These are phyloP conservation scores for Geodia barretti DNA, from an alignment of 37 sponge, comb jelly and placozoan species.

Conservation along the genomic window DNA sequence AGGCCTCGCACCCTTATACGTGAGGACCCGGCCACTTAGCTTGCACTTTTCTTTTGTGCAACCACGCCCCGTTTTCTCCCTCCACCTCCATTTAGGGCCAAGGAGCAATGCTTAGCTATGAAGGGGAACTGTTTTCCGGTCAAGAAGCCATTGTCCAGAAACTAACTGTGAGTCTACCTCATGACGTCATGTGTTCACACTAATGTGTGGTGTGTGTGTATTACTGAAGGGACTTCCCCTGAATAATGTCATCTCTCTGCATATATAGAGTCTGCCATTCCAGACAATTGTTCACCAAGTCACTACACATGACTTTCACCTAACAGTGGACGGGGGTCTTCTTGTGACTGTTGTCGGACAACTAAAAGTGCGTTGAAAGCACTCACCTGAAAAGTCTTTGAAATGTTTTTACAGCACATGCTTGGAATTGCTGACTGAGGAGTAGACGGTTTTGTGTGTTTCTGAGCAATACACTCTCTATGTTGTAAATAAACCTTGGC, in stretches of 20 bases:
- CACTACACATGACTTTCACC: constrained; percentile 57
- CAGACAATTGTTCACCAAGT: constrained; percentile 61
- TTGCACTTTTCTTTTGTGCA: neutral
- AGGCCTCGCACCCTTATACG: constrained; percentile 61
- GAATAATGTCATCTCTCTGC: too few relatives aligned
- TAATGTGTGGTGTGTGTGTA: neutral
- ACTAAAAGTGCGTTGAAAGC: constrained; percentile 86
- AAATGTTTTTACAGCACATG: too few relatives aligned
- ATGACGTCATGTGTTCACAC: too few relatives aligned
- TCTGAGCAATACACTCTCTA: too few relatives aligned
- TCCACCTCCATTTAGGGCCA: constrained; percentile 32
- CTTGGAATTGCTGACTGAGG: too few relatives aligned
- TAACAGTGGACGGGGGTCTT: constrained; percentile 60
- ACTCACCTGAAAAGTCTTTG: neutral
- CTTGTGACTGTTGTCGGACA: constrained; percentile 73
- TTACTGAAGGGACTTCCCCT: neutral
- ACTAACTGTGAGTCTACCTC: constrained; percentile 57
- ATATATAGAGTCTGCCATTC: constrained; percentile 70
- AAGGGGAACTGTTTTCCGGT: constrained; percentile 55
- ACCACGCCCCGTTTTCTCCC: neutral
- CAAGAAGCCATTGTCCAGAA: constrained; percentile 67
- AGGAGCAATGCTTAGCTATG: constrained; percentile 69
- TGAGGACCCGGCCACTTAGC: constrained; percentile 35
- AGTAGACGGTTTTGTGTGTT: too few relatives aligned
- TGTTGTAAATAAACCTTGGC: too few relatives aligned